Evolutionary conservation across 2,113 vertebrate genomes (phyloP).

Genomic region (Numenius arquata): DNA sequence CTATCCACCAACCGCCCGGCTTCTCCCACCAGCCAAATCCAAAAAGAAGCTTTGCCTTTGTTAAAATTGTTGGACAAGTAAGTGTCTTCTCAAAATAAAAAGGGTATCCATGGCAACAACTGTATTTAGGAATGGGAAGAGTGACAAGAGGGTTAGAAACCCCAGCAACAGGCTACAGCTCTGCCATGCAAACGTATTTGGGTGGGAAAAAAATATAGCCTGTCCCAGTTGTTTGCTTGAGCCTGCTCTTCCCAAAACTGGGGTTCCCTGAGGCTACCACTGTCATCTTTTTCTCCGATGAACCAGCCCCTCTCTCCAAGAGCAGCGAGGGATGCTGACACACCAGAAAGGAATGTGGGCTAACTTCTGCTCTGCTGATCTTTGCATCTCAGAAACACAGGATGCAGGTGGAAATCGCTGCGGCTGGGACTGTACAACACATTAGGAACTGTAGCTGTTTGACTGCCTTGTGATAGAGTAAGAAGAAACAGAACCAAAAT

Average conservation of each 20-base stretch:
- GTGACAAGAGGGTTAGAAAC: background rate
- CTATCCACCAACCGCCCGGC: background rate
- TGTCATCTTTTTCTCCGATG: background rate
- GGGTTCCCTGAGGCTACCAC: background rate
- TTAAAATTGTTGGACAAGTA: background rate
- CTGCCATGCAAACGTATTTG: background rate
- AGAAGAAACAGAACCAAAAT: background rate
- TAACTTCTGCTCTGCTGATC: background rate
- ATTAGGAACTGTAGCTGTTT: background rate
- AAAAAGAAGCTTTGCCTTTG: background rate
- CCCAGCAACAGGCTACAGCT: constrained; percentile 13
- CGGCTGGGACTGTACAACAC: background rate
- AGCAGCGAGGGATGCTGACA: background rate
- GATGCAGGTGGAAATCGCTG: background rate
- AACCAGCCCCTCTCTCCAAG: background rate
- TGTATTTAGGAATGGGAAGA: background rate
- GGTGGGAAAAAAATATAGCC: background rate
- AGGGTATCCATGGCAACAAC: constrained; percentile 48
- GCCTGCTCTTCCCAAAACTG: background rate
- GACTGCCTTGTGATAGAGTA: background rate
- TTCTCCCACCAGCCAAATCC: background rate
- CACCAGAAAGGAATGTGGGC: background rate
- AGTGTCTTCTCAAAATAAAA: constrained; percentile 47
- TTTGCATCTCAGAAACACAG: background rate
- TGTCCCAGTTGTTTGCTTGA: background rate